phyloP scores from a whole-genome alignment of 92 coral and sea anemone genomes.

The Epizoanthus ramosus region DNA sequence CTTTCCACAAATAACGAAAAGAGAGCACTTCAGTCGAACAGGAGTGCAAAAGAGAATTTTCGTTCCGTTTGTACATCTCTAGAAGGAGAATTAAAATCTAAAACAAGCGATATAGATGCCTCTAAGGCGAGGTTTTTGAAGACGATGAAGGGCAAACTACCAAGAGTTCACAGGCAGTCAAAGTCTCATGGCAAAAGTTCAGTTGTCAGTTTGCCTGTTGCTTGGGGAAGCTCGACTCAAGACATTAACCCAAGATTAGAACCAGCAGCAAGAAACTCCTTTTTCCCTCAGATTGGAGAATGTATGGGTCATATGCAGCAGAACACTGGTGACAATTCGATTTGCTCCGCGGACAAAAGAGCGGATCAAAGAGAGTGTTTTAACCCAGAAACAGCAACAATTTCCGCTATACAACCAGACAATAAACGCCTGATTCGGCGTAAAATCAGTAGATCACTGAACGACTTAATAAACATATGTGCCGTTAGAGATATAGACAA shows the following conservation, averaged over 20 bases:
- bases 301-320: not conserved
- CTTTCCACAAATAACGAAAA: conserved; percentile 16
- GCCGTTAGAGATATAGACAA: not conserved
- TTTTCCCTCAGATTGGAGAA: not conserved
- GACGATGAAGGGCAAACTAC: conserved; percentile 2
- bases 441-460: conserved; percentile 11
- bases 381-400: not conserved
- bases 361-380: not conserved
- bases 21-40: conserved; percentile 9
- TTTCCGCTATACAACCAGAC: not conserved
- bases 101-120: conserved; percentile 4
- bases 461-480: not conserved
- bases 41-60: conserved; percentile 18
- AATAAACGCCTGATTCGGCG: not conserved
- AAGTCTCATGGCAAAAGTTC: not conserved
- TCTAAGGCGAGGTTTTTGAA: conserved; percentile 20
- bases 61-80: conserved; percentile 18
- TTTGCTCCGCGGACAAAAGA: not conserved
- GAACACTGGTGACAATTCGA: not conserved
- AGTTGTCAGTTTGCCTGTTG: not conserved
- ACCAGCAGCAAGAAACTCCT: not conserved
- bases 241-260: not conserved
- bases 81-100: conserved; percentile 15
- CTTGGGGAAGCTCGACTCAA: not conserved
- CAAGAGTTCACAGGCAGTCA: not conserved